Evolutionary conservation across 2,888 invertebrate genomes (phyloP).

Genomic region (Macaria notata): DNA sequence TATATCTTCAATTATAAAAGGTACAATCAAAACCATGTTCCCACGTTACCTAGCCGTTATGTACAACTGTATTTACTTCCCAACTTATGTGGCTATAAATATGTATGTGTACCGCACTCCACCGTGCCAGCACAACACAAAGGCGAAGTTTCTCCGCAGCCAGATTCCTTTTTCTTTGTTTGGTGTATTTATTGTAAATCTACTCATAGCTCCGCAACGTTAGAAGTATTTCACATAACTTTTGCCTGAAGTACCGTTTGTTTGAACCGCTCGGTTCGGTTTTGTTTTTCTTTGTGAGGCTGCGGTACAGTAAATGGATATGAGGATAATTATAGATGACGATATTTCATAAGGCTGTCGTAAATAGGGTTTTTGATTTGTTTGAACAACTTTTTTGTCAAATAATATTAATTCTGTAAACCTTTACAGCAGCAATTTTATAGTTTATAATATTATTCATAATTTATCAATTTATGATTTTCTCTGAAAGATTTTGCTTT

Average conservation of each 20-base stretch:
- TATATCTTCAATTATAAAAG: not conserved
- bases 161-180: slow-evolving; percentile 81
- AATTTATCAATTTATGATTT: too few relatives aligned
- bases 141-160: slow-evolving; percentile 78
- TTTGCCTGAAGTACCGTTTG: slow-evolving; percentile 52
- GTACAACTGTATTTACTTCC: slow-evolving; percentile 13
- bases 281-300: slow-evolving; percentile 33
- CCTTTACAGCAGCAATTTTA: too few relatives aligned
- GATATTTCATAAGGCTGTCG: slow-evolving; percentile 16
- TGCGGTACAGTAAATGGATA: slow-evolving; percentile 24
- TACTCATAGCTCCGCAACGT: slow-evolving; percentile 73
- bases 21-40: slow-evolving; percentile 6
- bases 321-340: slow-evolving; percentile 22
- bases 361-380: not conserved
- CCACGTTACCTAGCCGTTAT: slow-evolving; percentile 31
- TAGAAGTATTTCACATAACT: slow-evolving; percentile 80
- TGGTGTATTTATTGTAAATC: slow-evolving; percentile 82
- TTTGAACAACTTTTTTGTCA: too few relatives aligned
- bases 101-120: slow-evolving; percentile 45
- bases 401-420: too few relatives aligned
- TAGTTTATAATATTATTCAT: too few relatives aligned
- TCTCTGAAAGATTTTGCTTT: too few relatives aligned
- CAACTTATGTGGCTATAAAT: slow-evolving; percentile 38
- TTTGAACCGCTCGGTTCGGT: slow-evolving; percentile 32
- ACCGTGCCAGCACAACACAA: slow-evolving; percentile 56